Conservation (phyloP, 2,888 invertebrate species). For the Lingula anatina region DNA sequence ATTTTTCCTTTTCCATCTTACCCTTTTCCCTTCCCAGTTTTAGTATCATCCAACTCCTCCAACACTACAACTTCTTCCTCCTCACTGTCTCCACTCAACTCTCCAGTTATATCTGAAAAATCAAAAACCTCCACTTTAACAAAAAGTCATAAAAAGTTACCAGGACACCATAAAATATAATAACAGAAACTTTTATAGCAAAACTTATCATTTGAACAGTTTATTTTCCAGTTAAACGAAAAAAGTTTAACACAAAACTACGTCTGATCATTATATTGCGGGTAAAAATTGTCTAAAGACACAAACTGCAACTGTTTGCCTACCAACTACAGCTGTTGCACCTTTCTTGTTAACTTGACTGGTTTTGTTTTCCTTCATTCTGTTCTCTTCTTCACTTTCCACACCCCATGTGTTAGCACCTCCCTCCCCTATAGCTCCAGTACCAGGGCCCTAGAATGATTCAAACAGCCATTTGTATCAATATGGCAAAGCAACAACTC, state of each 20-base stretch:
- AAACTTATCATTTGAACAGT: no score
- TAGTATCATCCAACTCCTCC: constrained; percentile 11
- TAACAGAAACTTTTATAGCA: no score
- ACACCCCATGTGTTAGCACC: constrained; percentile 24
- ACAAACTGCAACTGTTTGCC: no score
- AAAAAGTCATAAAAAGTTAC: background rate
- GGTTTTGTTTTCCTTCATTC: constrained; percentile 9
- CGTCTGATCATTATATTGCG: no score
- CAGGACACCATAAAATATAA: no score
- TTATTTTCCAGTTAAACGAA: no score
- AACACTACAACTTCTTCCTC: constrained; percentile 24
- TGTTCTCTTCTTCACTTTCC: constrained; percentile 19
- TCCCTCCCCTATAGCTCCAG: constrained; percentile 28
- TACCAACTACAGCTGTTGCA: no score
- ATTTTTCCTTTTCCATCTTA: no score
- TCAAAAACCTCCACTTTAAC: background rate
- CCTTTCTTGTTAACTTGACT: background rate
- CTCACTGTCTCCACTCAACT: constrained; percentile 25
- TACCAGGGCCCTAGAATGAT: constrained; percentile 22
- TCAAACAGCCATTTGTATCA: background rate
- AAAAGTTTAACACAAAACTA: no score
- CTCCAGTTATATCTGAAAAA: constrained; percentile 4
- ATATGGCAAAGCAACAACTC: background rate
- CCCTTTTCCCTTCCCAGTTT: no score
- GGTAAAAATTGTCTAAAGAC: no score